Evolutionary conservation across 1,140 invertebrate species (phyloP).

Genomic region (Cyclargus thomasi): DNA sequence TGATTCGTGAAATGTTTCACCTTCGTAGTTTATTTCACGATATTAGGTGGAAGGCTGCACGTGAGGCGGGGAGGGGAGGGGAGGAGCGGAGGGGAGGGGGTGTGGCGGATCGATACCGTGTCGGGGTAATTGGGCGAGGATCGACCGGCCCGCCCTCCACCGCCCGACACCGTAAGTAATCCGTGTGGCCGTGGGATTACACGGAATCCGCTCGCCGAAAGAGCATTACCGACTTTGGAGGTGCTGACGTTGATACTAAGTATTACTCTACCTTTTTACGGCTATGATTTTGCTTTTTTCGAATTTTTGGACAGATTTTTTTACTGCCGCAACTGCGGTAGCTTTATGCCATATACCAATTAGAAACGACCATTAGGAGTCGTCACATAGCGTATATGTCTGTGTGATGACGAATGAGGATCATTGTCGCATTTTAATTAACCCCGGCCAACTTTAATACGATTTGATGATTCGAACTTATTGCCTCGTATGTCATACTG

Average conservation of each 20-base stretch:
- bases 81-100: constrained; percentile 7
- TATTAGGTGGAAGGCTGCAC: neutral
- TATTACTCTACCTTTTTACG: neutral
- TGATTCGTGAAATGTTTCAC: neutral
- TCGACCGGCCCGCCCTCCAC: constrained; percentile 2
- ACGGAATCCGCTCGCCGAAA: constrained; percentile 14
- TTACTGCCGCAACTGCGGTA: no score
- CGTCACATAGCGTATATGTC: neutral
- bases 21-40: neutral
- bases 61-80: neutral
- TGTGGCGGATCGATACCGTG: constrained; percentile 31
- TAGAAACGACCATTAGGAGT: neutral
- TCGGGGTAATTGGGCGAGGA: constrained; percentile 27
- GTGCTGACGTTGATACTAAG: neutral
- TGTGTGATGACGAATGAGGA: neutral
- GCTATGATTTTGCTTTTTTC: neutral
- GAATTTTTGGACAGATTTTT: neutral
- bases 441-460: neutral
- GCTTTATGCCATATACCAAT: no score
- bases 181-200: constrained; percentile 23
- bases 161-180: constrained; percentile 18
- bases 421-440: neutral
- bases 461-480: neutral
- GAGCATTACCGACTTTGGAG: constrained; percentile 15
- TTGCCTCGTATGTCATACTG: neutral